A percentile compares a stretch with the other conserved stretches of the same genome.
phyloP scores from a whole-genome alignment of 2,888 invertebrate genomes.

The Emmelina monodactyla region DNA sequence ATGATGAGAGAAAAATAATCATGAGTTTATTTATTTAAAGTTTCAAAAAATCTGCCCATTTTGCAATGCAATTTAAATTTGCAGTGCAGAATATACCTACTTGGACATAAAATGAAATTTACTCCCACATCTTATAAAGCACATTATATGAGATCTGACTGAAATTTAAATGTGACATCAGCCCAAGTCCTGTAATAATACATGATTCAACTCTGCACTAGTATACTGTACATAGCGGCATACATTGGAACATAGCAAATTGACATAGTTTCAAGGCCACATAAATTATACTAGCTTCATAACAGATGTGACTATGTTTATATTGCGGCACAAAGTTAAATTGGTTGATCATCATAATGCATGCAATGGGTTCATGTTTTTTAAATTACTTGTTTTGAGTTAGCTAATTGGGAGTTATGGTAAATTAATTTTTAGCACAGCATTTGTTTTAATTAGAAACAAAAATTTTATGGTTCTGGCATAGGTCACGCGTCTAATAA shows the following conservation, averaged over 20 bases:
- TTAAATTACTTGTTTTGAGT: conserved; percentile 5
- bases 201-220: conserved; percentile 25
- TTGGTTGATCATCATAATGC: neutral
- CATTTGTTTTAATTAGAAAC: too few relatives aligned
- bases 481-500: too few relatives aligned
- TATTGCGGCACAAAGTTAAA: neutral
- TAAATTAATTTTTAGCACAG: too few relatives aligned
- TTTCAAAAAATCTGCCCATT: too few relatives aligned
- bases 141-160: conserved; percentile 8
- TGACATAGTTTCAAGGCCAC: conserved; percentile 28
- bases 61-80: too few relatives aligned
- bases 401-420: conserved; percentile 19
- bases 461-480: too few relatives aligned
- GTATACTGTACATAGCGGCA: neutral
- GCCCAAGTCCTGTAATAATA: conserved; percentile 19
- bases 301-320: conserved; percentile 6
- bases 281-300: conserved; percentile 13
- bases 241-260: conserved; percentile 18
- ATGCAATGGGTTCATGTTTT: neutral
- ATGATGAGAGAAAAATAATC: too few relatives aligned
- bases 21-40: too few relatives aligned
- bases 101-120: too few relatives aligned
- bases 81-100: too few relatives aligned
- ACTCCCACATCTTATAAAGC: conserved; percentile 18
- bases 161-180: conserved; percentile 34